Base-by-base conservation (phyloP, 2,888 invertebrate species). In the Drosophila mimetica region DNA sequence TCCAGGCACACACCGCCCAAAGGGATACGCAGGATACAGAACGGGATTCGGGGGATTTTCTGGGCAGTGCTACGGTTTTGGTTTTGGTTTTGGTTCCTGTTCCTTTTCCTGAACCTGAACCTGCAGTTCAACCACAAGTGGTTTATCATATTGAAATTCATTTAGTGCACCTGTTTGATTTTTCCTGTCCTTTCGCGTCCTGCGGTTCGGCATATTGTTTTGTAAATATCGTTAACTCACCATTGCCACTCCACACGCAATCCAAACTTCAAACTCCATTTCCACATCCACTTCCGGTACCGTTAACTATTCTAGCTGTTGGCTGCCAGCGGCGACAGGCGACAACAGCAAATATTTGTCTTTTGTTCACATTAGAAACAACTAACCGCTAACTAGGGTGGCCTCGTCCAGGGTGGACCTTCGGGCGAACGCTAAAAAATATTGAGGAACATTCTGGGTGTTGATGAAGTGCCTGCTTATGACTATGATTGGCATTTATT, bases 131-230 rank as follows among this genome's bases (percentile, higher is more conserved):
- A 90, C 90, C 89, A 84, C 89, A 90, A 90, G 89, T 86, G 86
- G 89, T 90, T 89, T 86, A 81, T 80, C 67, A 77, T 83, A 88
- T 80, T 77, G 55, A 86, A 90, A 86, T 89, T 90, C 84, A 90
- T 89, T 90, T 89, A 78, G 74, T 90, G 81, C 89, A 89, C 89
- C 89, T 89, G 89, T 90, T 90, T 90, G 90, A 86, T 89, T 90
- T 89, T 88, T 77, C 60, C 61, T 74, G 53, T 61, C 53, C 44
- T 57, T 54, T 13, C 2, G 11, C 20, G 6, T 8, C 48, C 63
- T 74, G 58, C 66, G 70, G 60, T 67, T 67, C 41, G 55, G 39
- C 67, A 76, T 83, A 86, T 76, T 80, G 76, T 80, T 84, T 76
- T 54, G 88, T 88, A 84, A 88, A 88, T 84, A 84, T 84, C 81